phyloP scores from a whole-genome alignment of 2,888 invertebrate genomes.

The Xanthorhoe spadicearia region DNA sequence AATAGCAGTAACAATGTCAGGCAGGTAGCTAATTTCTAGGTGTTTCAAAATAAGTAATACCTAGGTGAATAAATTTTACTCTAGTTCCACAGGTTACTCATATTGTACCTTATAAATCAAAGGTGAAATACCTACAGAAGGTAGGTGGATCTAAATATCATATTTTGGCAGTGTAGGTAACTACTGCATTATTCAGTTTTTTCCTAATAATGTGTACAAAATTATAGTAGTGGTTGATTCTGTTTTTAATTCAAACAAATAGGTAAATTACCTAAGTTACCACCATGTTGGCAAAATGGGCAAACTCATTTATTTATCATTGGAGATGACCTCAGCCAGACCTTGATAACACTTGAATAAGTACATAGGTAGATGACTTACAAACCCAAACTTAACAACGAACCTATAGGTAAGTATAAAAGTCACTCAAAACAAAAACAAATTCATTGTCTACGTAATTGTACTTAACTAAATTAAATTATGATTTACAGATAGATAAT shows the following conservation, averaged over 20 bases:
- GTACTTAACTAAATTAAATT: slow-evolving; percentile 38
- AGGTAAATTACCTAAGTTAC: background rate
- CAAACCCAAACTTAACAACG: slow-evolving; percentile 44
- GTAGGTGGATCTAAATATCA: too few relatives aligned
- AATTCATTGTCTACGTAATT: slow-evolving; percentile 18
- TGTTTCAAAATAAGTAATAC: too few relatives aligned
- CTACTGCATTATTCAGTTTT: too few relatives aligned
- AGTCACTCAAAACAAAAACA: slow-evolving; percentile 41
- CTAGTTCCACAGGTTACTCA: too few relatives aligned
- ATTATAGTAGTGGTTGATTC: too few relatives aligned
- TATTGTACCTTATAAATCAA: too few relatives aligned
- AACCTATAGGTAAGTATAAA: slow-evolving; percentile 42
- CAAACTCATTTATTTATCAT: slow-evolving; percentile 1
- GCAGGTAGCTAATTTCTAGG: background rate
- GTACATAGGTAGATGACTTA: slow-evolving; percentile 29
- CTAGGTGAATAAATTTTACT: too few relatives aligned
- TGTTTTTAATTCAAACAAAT: too few relatives aligned
- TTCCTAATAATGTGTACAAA: too few relatives aligned
- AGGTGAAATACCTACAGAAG: too few relatives aligned
- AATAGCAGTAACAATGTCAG: background rate
- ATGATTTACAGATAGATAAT: slow-evolving; percentile 4
- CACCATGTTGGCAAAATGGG: background rate
- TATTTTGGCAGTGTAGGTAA: too few relatives aligned
- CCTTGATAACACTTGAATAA: slow-evolving; percentile 2
- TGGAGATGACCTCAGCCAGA: slow-evolving; percentile 7